Percentiles rank a stretch among this genome's conserved stretches.
Conservation (phyloP, 2,113 vertebrate genomes). For the Pseudorhombus dupliciocellatus region DNA sequence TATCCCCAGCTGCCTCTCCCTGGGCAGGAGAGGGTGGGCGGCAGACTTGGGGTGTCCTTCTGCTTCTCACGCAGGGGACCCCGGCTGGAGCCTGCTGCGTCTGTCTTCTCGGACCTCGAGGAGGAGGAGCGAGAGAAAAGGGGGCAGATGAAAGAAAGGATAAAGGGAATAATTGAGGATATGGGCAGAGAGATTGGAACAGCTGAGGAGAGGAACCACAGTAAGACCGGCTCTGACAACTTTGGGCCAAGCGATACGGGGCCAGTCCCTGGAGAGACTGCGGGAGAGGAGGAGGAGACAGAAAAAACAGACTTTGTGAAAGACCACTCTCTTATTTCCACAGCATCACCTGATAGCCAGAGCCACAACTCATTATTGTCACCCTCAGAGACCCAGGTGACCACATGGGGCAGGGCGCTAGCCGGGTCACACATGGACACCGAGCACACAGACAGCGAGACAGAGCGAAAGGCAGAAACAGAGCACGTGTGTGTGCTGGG, state of each 20-base stretch:
- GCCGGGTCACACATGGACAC: conserved; percentile 22
- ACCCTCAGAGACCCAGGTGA: conserved; percentile 31
- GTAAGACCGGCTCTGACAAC: conserved; percentile 31
- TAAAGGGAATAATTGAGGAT: conserved; percentile 69
- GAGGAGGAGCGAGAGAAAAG: conserved; percentile 80
- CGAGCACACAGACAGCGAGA: conserved; percentile 21
- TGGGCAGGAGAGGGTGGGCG: conserved; percentile 51
- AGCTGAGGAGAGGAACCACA: conserved; percentile 39
- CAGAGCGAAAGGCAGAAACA: conserved; percentile 30
- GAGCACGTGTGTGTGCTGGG: conserved; percentile 85
- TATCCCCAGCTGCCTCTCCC: conserved; percentile 68
- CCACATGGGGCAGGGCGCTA: conserved; percentile 18
- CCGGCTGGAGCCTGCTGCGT: conserved; percentile 94
- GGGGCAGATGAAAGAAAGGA: conserved; percentile 67
- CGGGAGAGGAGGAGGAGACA: conserved; percentile 42
- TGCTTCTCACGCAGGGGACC: conserved; percentile 94
- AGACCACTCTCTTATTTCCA: conserved; percentile 46
- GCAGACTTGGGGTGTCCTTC: conserved; percentile 91
- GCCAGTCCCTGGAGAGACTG: conserved; percentile 43
- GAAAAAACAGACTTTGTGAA: conserved; percentile 46
- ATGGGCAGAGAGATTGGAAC: conserved; percentile 63
- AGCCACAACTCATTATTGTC: conserved; percentile 27
- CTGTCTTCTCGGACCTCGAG: conserved; percentile 94
- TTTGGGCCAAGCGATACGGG: conserved; percentile 17
- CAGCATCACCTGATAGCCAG: conserved; percentile 38